phyloP scores from a whole-genome alignment of 2,888 invertebrate species.

The Drosophila macrospina region DNA sequence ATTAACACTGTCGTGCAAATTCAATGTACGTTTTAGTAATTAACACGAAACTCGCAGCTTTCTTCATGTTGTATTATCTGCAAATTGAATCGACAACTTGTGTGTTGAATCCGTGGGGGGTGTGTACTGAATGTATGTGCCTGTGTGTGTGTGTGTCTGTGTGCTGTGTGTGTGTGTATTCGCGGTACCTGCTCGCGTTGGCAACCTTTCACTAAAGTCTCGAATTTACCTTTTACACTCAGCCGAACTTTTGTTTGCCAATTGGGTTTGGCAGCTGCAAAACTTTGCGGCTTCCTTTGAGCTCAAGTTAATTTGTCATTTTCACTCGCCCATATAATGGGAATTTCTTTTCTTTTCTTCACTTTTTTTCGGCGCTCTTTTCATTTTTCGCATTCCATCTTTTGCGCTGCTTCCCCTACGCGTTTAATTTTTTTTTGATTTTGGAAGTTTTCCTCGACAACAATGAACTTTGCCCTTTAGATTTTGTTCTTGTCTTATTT shows the following conservation, averaged over 20 bases:
- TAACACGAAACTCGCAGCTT: slow-evolving; percentile 50
- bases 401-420: slow-evolving; percentile 1
- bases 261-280: slow-evolving; percentile 64
- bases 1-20: slow-evolving; percentile 47
- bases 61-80: slow-evolving; percentile 51
- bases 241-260: slow-evolving; percentile 66
- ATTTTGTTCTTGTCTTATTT: background rate
- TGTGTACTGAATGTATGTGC: slow-evolving; percentile 10
- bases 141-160: slow-evolving; percentile 5
- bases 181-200: slow-evolving; percentile 24
- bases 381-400: slow-evolving; percentile 35
- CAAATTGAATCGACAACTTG: slow-evolving; percentile 53
- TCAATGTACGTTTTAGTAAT: slow-evolving; percentile 38
- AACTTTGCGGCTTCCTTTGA: slow-evolving; percentile 66
- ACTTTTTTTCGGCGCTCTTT: slow-evolving; percentile 8
- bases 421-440: slow-evolving; percentile 17
- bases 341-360: slow-evolving; percentile 40
- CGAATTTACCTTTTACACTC: slow-evolving; percentile 61
- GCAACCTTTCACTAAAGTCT: slow-evolving; percentile 59
- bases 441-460: slow-evolving; percentile 44
- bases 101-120: slow-evolving; percentile 6
- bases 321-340: slow-evolving; percentile 75
- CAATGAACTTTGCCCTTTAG: slow-evolving; percentile 62
- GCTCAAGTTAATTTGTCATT: slow-evolving; percentile 79
- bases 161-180: slow-evolving; percentile 14